A percentile compares a stretch with the other conserved stretches of the same genome.
phyloP scores from a whole-genome alignment of 2,113 vertebrate species.

The Lepisosteus osseus region DNA sequence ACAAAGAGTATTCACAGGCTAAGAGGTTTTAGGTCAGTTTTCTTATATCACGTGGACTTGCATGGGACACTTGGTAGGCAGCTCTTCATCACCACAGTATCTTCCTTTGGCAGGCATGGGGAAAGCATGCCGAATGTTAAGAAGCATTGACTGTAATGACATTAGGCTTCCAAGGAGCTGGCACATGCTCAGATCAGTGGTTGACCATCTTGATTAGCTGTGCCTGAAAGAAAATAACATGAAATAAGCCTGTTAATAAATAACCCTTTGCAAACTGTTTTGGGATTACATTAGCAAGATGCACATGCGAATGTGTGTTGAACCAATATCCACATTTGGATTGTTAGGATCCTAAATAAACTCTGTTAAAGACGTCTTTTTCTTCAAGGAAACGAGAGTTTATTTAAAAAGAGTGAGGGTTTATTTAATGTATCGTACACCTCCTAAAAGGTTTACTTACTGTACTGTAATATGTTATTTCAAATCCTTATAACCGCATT shows the following conservation, averaged over 20 bases:
- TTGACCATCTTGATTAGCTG: slow-evolving; percentile 8
- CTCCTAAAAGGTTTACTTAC: slow-evolving; percentile 70
- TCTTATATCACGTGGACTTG: slow-evolving; percentile 26
- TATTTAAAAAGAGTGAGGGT: slow-evolving; percentile 64
- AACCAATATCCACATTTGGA: slow-evolving; percentile 34
- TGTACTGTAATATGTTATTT: slow-evolving; percentile 69
- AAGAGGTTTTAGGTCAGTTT: slow-evolving; percentile 53
- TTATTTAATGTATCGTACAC: slow-evolving; percentile 69
- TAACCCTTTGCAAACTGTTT: not conserved
- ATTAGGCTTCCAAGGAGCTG: slow-evolving; percentile 67
- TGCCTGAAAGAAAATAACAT: slow-evolving; percentile 9
- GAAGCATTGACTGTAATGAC: slow-evolving; percentile 67
- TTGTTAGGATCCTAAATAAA: slow-evolving; percentile 45
- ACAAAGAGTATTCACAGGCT: not conserved
- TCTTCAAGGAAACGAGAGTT: slow-evolving; percentile 66
- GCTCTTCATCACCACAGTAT: slow-evolving; percentile 64
- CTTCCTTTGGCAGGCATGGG: slow-evolving; percentile 60
- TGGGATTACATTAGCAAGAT: not conserved
- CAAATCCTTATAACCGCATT: slow-evolving; percentile 65
- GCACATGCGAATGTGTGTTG: not conserved
- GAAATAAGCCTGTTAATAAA: slow-evolving; percentile 6
- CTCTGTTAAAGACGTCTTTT: slow-evolving; percentile 40
- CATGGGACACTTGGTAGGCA: slow-evolving; percentile 49
- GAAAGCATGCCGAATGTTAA: slow-evolving; percentile 51
- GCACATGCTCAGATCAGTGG: slow-evolving; percentile 4